These are phyloP conservation scores for Brachionus asplanchnoidis DNA, from an alignment of 1,140 invertebrate species.

Conservation along the genomic window DNA sequence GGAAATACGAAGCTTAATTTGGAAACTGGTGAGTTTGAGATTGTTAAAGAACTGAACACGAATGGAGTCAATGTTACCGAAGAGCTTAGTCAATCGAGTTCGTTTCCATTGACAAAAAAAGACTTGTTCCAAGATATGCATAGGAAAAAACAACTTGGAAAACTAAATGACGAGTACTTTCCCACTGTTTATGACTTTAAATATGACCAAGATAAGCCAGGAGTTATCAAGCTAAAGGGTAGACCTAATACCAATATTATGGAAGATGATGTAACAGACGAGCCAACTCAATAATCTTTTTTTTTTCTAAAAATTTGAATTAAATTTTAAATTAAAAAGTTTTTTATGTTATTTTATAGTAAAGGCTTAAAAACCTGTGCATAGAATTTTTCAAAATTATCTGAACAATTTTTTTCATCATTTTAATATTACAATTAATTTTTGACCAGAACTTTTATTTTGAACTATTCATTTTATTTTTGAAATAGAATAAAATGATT, in stretches of 20 bases:
- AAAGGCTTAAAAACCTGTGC: not conserved
- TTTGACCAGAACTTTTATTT: no score
- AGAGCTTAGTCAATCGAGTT: not conserved
- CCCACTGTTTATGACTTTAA: conserved; percentile 28
- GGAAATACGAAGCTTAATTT: conserved; percentile 31
- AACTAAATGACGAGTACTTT: conserved; percentile 42
- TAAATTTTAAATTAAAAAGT: not conserved
- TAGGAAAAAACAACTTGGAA: conserved; percentile 6
- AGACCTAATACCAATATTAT: conserved; percentile 22
- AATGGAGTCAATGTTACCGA: not conserved
- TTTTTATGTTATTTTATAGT: not conserved
- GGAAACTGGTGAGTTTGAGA: conserved; percentile 27
- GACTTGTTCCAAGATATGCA: not conserved
- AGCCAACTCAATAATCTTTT: not conserved
- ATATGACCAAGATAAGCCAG: conserved; percentile 41
- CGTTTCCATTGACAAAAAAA: conserved; percentile 1
- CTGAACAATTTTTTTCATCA: no score
- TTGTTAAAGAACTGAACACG: not conserved
- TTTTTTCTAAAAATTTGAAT: not conserved
- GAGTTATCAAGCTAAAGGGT: conserved; percentile 22
- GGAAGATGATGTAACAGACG: conserved; percentile 32
- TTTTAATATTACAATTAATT: no score
- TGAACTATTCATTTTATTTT: no score
- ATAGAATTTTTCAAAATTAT: no score
- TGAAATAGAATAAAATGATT: no score